phyloP scores from a whole-genome alignment of 2,888 invertebrate genomes.

The Synanthedon vespiformis region DNA sequence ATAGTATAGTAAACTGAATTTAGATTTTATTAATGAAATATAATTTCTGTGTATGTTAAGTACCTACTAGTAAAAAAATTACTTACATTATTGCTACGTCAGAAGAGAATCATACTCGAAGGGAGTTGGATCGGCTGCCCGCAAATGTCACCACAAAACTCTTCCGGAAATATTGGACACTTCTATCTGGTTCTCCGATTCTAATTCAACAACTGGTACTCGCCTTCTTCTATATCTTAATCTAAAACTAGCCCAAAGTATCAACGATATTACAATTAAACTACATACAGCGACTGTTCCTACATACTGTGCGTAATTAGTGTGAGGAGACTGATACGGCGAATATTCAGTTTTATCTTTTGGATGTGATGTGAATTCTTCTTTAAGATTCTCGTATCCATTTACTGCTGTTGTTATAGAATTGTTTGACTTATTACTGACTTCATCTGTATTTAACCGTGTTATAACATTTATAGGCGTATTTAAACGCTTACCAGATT shows the following conservation, averaged over 20 bases:
- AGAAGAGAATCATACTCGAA: slow-evolving; percentile 70
- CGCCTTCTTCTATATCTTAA: slow-evolving; percentile 49
- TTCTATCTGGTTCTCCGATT: slow-evolving; percentile 68
- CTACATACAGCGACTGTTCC: slow-evolving; percentile 70
- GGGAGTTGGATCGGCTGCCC: slow-evolving; percentile 69
- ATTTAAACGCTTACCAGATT: slow-evolving; percentile 46
- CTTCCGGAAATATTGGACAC: slow-evolving; percentile 74
- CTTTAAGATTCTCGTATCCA: slow-evolving; percentile 25
- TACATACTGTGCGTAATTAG: slow-evolving; percentile 52
- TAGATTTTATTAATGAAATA: too few relatives aligned
- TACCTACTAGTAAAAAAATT: slow-evolving; percentile 6
- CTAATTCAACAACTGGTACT: slow-evolving; percentile 27
- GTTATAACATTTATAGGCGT: slow-evolving; percentile 32
- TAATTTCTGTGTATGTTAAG: too few relatives aligned
- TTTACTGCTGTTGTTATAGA: slow-evolving; percentile 19
- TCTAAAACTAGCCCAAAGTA: slow-evolving; percentile 63
- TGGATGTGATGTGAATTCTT: slow-evolving; percentile 26
- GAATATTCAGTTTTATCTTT: slow-evolving; percentile 50
- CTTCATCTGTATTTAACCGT: slow-evolving; percentile 15
- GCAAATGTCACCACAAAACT: slow-evolving; percentile 79
- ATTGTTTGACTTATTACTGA: slow-evolving; percentile 18
- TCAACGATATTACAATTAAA: slow-evolving; percentile 66
- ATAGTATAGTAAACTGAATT: too few relatives aligned
- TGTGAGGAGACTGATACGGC: slow-evolving; percentile 41
- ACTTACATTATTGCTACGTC: slow-evolving; percentile 67